Percentiles rank a stretch among this genome's conserved stretches.
Evolutionary conservation across 2,888 invertebrate genomes (phyloP).

Genomic region (Saturnia pavonia): DNA sequence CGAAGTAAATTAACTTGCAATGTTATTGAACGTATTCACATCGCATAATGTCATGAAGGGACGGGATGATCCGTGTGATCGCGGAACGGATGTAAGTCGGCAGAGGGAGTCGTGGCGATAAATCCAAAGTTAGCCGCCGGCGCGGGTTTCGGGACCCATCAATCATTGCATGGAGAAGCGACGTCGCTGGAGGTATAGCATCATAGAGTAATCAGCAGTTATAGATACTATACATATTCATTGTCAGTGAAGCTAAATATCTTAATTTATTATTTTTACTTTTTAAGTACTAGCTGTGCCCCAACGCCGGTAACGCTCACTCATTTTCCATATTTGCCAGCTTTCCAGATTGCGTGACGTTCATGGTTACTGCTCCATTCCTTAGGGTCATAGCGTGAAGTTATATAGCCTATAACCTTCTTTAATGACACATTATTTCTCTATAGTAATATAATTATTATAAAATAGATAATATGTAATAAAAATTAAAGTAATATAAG

Average conservation of each 20-base stretch:
- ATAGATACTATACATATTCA: constrained; percentile 5
- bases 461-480: no score
- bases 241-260: neutral
- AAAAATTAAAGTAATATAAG: no score
- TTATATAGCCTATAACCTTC: no score
- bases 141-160: constrained; percentile 76
- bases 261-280: no score
- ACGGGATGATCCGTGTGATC: constrained; percentile 29
- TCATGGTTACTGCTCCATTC: no score
- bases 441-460: no score
- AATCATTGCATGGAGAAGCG: constrained; percentile 66
- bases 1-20: neutral
- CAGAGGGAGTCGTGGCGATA: constrained; percentile 66
- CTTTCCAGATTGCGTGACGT: no score
- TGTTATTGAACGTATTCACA: neutral
- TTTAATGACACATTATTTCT: no score
- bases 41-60: constrained; percentile 15
- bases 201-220: constrained; percentile 37
- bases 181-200: constrained; percentile 60
- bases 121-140: constrained; percentile 75
- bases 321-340: no score
- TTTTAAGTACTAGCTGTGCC: no score
- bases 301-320: no score
- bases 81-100: constrained; percentile 62
- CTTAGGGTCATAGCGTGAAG: no score